Conservation (phyloP, 2,113 vertebrate genomes). For the Pao palembangensis region DNA sequence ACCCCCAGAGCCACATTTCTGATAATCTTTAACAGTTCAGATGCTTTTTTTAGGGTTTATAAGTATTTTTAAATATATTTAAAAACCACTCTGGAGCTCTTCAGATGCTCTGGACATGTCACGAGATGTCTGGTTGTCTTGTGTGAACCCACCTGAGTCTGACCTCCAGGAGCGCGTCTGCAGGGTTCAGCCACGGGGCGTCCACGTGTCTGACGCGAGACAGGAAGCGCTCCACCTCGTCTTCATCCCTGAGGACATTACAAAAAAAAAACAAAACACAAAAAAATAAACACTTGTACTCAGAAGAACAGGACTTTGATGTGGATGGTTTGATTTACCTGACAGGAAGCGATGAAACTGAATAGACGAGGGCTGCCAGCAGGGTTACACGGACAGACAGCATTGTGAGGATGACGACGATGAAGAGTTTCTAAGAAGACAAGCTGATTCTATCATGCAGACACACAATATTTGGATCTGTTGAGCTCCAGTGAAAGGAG, state of each 20-base stretch:
- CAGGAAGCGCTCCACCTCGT: slow-evolving; percentile 45
- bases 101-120: no score
- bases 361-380: slow-evolving; percentile 59
- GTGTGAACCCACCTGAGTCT: slow-evolving; percentile 43
- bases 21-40: no score
- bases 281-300: neutral
- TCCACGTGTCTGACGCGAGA: slow-evolving; percentile 42
- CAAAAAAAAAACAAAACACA: neutral
- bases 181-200: slow-evolving; percentile 33
- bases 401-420: slow-evolving; percentile 48
- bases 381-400: slow-evolving; percentile 52
- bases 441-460: neutral
- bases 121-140: no score
- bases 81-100: no score
- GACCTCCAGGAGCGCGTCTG: slow-evolving; percentile 43
- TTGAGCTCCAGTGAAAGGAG: neutral
- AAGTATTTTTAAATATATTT: no score
- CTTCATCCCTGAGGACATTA: slow-evolving; percentile 46
- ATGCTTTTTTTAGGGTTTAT: no score
- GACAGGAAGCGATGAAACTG: slow-evolving; percentile 56
- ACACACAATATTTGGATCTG: neutral
- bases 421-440: slow-evolving; percentile 44
- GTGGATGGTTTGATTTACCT: slow-evolving; percentile 46
- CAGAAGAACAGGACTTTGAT: neutral
- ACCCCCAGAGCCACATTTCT: slow-evolving; percentile 1